Conservation (phyloP, 2,888 invertebrate genomes). For the Ectemnius cavifrons region DNA sequence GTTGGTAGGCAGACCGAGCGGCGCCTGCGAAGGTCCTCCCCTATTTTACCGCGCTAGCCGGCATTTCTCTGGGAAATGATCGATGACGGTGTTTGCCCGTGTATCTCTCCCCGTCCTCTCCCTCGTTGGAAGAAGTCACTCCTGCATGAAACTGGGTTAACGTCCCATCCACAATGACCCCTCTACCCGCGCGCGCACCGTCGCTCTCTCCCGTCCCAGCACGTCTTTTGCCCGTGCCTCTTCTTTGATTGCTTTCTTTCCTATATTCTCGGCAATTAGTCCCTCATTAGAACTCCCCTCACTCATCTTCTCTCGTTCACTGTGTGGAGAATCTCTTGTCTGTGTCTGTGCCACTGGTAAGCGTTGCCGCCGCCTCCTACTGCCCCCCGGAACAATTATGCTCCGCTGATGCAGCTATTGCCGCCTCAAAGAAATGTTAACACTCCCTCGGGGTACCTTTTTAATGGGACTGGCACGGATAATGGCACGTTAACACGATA, state of each 20-base stretch:
- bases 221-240: neutral
- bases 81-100: slow-evolving; percentile 68
- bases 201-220: neutral
- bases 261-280: slow-evolving; percentile 2
- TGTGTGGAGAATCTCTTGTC: too few relatives aligned
- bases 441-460: too few relatives aligned
- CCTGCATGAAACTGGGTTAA: slow-evolving; percentile 18
- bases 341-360: too few relatives aligned
- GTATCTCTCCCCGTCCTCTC: neutral
- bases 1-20: slow-evolving; percentile 65
- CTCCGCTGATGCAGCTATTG: too few relatives aligned
- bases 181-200: neutral
- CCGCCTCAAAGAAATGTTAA: too few relatives aligned
- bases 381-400: too few relatives aligned
- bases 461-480: too few relatives aligned
- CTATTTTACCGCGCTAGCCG: slow-evolving; percentile 15
- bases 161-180: slow-evolving; percentile 1
- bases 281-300: slow-evolving; percentile 4
- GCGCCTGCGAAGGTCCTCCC: slow-evolving; percentile 61
- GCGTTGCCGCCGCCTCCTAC: too few relatives aligned
- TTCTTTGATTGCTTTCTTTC: slow-evolving; percentile 8
- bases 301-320: too few relatives aligned
- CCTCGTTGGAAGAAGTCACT: neutral
- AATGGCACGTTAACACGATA: too few relatives aligned
- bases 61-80: slow-evolving; percentile 54